Base-by-base conservation (phyloP, 2,888 invertebrate species). In the Cryptocephalus primarius region DNA sequence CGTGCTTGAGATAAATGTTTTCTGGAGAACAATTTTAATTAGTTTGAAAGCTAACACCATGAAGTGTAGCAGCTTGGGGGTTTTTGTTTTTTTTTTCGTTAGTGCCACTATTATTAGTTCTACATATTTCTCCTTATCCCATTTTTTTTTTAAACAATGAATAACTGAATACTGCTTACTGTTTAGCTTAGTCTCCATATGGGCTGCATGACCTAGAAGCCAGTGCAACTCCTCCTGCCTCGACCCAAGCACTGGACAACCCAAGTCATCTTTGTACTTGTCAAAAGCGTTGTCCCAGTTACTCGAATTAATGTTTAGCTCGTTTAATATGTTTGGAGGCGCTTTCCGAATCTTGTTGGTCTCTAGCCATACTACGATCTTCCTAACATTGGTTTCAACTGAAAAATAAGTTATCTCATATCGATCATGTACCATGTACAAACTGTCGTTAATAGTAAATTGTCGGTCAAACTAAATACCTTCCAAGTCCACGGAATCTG, bases 271-370 rank as follows among this genome's bases (percentile, higher is more conserved):
- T 59, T 88, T 81, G 65, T 92, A 95, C 57, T 80, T 75, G 32
- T 76, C 69, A 63, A 85, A 91, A 1, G 78, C 75, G 49, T 77
- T 74, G 36, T 76, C 73, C 94, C 95, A 95, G 43, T 76, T 69
- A 2, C 70, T 59, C 9, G 80, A 77, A 33, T 75, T 72, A 1
- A 84, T 76, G 55, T 85, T 78, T n/a, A 96, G 68, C 0, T 73
- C 75, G 53, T 77, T 80, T 9, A 91, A 75, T 52, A 89, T 87
- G 63, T 91, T 88, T 47, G 89, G 85, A 63, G 83, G 83, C 57
- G 90, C 91, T 55, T 85, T 82, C 9, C 93, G 80, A 55, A 96
- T 91, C 71, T 90, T 91, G 67, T 92, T 91, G 64, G 92, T 89
- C 70, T 96, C 96, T 45, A 96, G 66, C 96, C 95, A 96, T 1